phyloP scores from a whole-genome alignment of 2,797 vertebrate genomes.

The Tadarida brasiliensis region DNA sequence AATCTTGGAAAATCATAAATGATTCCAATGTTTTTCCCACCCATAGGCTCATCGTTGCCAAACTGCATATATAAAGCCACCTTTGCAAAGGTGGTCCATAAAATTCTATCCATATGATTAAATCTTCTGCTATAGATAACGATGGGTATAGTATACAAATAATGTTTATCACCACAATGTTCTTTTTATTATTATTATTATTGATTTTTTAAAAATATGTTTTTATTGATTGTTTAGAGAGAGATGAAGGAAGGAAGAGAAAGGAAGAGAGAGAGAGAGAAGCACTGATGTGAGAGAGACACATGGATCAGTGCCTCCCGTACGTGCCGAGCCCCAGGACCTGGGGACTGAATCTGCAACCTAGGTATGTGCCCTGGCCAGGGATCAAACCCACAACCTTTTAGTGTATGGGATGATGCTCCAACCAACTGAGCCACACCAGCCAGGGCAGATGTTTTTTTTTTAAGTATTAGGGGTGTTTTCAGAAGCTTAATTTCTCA shows the following conservation, averaged over 20 bases:
- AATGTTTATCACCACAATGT: not conserved
- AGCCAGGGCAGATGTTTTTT: not conserved
- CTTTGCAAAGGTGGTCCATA: not conserved
- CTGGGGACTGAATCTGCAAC: not conserved
- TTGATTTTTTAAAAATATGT: no score
- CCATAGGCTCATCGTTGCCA: not conserved
- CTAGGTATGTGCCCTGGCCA: not conserved
- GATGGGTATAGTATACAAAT: not conserved
- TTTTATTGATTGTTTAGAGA: no score
- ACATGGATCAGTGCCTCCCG: no score
- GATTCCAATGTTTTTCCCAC: not conserved
- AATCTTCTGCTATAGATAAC: not conserved
- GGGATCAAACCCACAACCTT: not conserved
- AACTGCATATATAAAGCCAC: not conserved
- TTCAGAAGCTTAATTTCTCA: constrained; percentile 26
- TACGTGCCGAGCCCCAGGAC: no score
- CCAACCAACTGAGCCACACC: not conserved
- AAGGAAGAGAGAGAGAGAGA: no score
- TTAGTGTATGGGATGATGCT: not conserved
- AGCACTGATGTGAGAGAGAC: no score
- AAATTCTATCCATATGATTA: not conserved
- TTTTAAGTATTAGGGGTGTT: not conserved
- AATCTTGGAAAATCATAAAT: constrained; percentile 13
- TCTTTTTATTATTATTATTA: not conserved
- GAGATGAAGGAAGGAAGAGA: no score